These are phyloP conservation scores for Malacoctenus gilli DNA, from an alignment of 2,797 vertebrate species.

Conservation along the genomic window DNA sequence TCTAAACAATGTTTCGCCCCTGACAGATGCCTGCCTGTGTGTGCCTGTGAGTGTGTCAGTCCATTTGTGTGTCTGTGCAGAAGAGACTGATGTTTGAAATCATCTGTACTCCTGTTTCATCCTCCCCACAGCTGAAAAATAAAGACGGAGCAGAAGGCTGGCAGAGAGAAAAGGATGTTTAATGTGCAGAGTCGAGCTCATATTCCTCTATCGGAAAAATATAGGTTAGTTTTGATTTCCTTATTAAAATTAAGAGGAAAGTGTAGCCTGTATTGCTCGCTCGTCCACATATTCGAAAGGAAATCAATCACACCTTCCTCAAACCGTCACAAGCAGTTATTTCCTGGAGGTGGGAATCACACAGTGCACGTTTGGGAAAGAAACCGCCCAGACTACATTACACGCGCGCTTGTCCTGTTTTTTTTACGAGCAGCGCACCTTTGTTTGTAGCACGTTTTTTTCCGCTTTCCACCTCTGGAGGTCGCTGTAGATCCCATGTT, in stretches of 20 bases:
- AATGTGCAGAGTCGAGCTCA: slow-evolving; percentile 20
- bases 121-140: slow-evolving; percentile 33
- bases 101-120: slow-evolving; percentile 56
- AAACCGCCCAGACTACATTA: too few species aligned
- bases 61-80: too few species aligned
- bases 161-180: not conserved
- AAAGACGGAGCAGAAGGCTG: slow-evolving; percentile 42
- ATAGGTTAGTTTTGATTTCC: slow-evolving; percentile 10
- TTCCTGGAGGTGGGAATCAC: too few species aligned
- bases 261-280: too few species aligned
- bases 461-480: slow-evolving; percentile 80
- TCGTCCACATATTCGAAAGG: too few species aligned
- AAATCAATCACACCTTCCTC: too few species aligned
- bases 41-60: slow-evolving; percentile 26
- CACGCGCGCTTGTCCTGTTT: too few species aligned
- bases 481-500: slow-evolving; percentile 83
- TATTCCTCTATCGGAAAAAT: slow-evolving; percentile 7
- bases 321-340: too few species aligned
- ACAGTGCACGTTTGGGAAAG: too few species aligned
- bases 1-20: slow-evolving; percentile 65
- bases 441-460: slow-evolving; percentile 19
- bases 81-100: slow-evolving; percentile 80
- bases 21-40: slow-evolving; percentile 69
- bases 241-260: slow-evolving; percentile 17
- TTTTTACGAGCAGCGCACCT: too few species aligned